phyloP scores from a whole-genome alignment of 2,888 invertebrate genomes.

The Hypsopygia costalis region DNA sequence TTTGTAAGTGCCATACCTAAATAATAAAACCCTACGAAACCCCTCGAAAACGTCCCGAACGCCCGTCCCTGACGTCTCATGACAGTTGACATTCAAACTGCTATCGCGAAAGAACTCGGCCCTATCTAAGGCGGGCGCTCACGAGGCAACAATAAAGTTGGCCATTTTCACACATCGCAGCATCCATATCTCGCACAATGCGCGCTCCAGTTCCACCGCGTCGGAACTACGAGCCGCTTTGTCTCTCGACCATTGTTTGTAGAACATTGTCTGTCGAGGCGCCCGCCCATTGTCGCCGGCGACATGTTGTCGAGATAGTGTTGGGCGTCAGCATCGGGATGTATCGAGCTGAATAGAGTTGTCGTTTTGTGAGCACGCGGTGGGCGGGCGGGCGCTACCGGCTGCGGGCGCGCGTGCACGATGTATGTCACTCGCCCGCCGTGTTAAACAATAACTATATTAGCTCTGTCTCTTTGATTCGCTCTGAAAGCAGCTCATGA shows the following conservation, averaged over 20 bases:
- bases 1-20: too few species aligned
- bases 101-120: background rate
- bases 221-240: conserved; percentile 22
- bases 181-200: conserved; percentile 18
- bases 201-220: conserved; percentile 9
- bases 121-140: background rate
- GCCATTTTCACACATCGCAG: conserved; percentile 7
- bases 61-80: background rate
- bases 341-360: background rate
- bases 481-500: too few species aligned
- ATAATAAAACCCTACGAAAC: too few species aligned
- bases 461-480: too few species aligned
- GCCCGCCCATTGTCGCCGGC: conserved; percentile 5
- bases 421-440: too few species aligned
- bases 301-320: conserved; percentile 15
- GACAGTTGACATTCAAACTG: background rate
- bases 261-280: conserved; percentile 13
- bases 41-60: background rate
- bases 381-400: conserved; percentile 1
- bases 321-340: conserved; percentile 2
- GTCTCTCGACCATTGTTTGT: conserved; percentile 22
- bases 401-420: background rate
- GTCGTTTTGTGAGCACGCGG: background rate
- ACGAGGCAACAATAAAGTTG: conserved; percentile 4
- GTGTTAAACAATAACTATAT: too few species aligned